These are phyloP conservation scores for Drosophila algonquin DNA, from an alignment of 2,888 invertebrate species.

Conservation along the genomic window DNA sequence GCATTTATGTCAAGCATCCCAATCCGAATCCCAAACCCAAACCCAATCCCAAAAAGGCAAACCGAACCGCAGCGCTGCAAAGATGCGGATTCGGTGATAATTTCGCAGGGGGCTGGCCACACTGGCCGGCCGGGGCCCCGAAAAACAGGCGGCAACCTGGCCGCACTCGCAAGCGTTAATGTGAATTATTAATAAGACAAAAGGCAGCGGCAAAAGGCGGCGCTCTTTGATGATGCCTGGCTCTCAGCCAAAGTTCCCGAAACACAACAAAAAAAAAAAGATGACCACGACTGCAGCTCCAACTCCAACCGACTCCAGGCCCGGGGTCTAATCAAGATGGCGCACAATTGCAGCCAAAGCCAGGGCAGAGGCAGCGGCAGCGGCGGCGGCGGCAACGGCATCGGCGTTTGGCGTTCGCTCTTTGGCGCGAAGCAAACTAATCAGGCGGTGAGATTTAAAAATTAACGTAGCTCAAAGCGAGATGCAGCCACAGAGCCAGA, in stretches of 20 bases:
- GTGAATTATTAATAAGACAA: slow-evolving; percentile 84
- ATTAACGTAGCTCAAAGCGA: slow-evolving; percentile 77
- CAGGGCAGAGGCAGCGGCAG: neutral
- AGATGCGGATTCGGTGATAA: slow-evolving; percentile 63
- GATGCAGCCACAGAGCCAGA: slow-evolving; percentile 4
- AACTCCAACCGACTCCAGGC: slow-evolving; percentile 9
- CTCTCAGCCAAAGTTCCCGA: slow-evolving; percentile 5
- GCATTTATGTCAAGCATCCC: slow-evolving; percentile 67
- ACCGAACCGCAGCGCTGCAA: no score
- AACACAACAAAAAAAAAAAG: slow-evolving; percentile 23
- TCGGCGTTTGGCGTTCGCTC: slow-evolving; percentile 30
- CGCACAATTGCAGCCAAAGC: slow-evolving; percentile 56
- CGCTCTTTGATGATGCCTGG: slow-evolving; percentile 64
- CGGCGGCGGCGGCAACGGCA: neutral
- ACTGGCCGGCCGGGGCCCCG: slow-evolving; percentile 37
- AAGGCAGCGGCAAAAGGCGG: slow-evolving; percentile 78
- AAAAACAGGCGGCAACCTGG: slow-evolving; percentile 69
- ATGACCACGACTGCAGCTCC: slow-evolving; percentile 38
- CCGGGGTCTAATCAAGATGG: slow-evolving; percentile 74
- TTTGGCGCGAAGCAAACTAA: slow-evolving; percentile 75
- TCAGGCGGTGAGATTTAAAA: slow-evolving; percentile 84
- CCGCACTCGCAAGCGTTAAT: slow-evolving; percentile 83
- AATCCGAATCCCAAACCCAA: slow-evolving; percentile 26
- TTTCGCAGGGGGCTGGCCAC: slow-evolving; percentile 63
- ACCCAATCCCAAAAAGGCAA: slow-evolving; percentile 43